A percentile compares a stretch with the other conserved stretches of the same genome.
Evolutionary conservation across 2,888 invertebrate species (phyloP).

Genomic region (Steinernema carpocapsae): DNA sequence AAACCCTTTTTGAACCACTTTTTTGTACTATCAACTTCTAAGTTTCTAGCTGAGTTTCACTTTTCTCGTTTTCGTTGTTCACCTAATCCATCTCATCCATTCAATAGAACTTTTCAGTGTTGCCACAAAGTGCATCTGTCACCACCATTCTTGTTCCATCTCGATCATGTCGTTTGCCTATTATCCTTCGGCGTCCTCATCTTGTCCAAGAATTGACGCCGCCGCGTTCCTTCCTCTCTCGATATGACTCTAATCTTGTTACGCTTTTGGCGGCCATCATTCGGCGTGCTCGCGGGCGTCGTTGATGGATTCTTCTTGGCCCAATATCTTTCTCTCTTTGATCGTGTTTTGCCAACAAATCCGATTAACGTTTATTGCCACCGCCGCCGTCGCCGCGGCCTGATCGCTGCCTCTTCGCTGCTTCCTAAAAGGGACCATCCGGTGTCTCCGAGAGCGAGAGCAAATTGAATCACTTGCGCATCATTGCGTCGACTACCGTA

Average conservation of each 20-base stretch:
- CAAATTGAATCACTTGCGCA: conserved; percentile 31
- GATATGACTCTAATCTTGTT: conserved; percentile 29
- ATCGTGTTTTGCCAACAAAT: conserved; percentile 30
- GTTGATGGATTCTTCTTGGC: not conserved
- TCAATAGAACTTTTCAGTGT: no score
- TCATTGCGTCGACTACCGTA: conserved; percentile 18
- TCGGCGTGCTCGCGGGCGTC: not conserved
- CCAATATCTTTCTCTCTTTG: conserved; percentile 27
- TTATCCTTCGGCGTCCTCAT: not conserved
- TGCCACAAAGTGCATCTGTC: no score
- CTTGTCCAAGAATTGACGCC: not conserved
- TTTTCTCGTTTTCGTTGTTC: no score
- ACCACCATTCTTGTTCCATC: no score
- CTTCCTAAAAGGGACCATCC: conserved; percentile 18
- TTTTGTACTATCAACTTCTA: no score
- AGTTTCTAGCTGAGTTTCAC: no score
- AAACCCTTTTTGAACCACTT: no score
- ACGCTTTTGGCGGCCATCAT: not conserved
- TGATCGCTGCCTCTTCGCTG: not conserved
- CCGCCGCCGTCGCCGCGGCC: conserved; percentile 4
- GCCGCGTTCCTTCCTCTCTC: not conserved
- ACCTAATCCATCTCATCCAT: no score
- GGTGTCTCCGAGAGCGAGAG: conserved; percentile 19
- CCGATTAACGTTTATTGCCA: conserved; percentile 32
- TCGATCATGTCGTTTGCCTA: no score